Conservation (phyloP, 2,888 invertebrate species). For the Ophion slaviceki region DNA sequence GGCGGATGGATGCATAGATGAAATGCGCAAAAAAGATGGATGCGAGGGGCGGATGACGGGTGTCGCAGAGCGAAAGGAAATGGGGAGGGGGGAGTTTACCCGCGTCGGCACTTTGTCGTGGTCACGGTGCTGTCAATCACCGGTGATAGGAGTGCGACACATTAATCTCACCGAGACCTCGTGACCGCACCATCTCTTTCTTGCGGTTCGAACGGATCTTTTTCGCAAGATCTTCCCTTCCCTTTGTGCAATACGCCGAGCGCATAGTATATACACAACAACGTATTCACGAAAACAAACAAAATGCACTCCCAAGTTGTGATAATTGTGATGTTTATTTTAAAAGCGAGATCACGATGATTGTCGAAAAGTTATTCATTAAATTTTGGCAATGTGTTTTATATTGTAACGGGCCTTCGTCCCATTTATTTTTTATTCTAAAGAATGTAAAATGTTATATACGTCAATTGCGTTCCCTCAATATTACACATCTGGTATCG, state of each 20-base stretch:
- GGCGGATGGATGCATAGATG: background rate
- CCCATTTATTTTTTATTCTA: too few relatives aligned
- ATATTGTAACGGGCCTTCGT: too few relatives aligned
- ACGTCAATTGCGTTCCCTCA: too few relatives aligned
- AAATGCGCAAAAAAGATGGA: background rate
- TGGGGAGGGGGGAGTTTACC: slow-evolving; percentile 60
- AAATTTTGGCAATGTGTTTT: too few relatives aligned
- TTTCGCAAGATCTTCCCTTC: slow-evolving; percentile 70
- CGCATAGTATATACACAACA: slow-evolving; percentile 30
- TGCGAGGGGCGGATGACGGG: background rate
- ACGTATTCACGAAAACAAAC: slow-evolving; percentile 34
- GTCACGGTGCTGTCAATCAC: slow-evolving; percentile 82
- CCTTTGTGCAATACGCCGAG: slow-evolving; percentile 57
- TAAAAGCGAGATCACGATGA: too few relatives aligned
- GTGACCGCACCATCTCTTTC: slow-evolving; percentile 74
- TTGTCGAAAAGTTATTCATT: too few relatives aligned
- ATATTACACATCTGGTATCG: too few relatives aligned
- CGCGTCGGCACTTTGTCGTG: slow-evolving; percentile 82
- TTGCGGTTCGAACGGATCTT: slow-evolving; percentile 76
- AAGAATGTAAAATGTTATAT: too few relatives aligned
- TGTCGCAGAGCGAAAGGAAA: slow-evolving; percentile 6
- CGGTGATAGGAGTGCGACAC: slow-evolving; percentile 81
- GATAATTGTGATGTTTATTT: too few relatives aligned
- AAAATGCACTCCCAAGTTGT: background rate
- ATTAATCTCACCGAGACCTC: slow-evolving; percentile 79